Conservation (phyloP, 2,797 vertebrate genomes). For the Cyprinella venusta region DNA sequence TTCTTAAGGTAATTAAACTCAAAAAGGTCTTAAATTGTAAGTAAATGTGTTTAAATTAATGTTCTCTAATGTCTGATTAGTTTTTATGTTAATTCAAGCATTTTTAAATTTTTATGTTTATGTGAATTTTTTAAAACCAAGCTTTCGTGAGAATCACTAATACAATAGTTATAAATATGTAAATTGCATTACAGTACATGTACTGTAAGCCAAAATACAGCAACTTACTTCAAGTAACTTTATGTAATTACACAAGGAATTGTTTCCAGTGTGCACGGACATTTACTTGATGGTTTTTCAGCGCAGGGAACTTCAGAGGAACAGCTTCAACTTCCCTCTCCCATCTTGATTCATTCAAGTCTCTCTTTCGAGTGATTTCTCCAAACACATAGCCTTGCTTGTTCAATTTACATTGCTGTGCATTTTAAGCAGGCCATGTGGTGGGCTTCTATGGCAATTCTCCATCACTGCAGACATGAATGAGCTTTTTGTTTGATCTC, state of each 20-base stretch:
- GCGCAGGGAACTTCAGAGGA: not conserved
- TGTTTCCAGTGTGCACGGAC: not conserved
- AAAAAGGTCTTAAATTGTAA: too few species aligned
- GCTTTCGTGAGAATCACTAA: too few species aligned
- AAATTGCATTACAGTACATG: not conserved
- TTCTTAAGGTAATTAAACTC: too few species aligned
- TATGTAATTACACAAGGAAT: not conserved
- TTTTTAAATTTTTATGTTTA: too few species aligned
- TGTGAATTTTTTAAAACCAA: too few species aligned
- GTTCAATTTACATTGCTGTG: conserved; percentile 37
- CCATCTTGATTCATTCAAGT: conserved; percentile 10
- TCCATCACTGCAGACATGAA: conserved; percentile 70
- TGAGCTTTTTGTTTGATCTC: conserved; percentile 73
- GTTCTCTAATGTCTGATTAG: too few species aligned
- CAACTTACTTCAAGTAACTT: not conserved
- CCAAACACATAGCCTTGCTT: conserved; percentile 8
- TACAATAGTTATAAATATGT: too few species aligned
- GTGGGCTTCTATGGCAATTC: conserved; percentile 54
- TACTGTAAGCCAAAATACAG: not conserved
- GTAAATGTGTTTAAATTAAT: too few species aligned
- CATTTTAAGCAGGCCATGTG: conserved; percentile 57
- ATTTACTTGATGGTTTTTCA: conserved; percentile 1
- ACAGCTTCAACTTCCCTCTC: not conserved
- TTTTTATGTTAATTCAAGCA: too few species aligned
- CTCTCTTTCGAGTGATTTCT: conserved; percentile 33